phyloP scores from a whole-genome alignment of 2,888 invertebrate genomes.

The Troides helena region DNA sequence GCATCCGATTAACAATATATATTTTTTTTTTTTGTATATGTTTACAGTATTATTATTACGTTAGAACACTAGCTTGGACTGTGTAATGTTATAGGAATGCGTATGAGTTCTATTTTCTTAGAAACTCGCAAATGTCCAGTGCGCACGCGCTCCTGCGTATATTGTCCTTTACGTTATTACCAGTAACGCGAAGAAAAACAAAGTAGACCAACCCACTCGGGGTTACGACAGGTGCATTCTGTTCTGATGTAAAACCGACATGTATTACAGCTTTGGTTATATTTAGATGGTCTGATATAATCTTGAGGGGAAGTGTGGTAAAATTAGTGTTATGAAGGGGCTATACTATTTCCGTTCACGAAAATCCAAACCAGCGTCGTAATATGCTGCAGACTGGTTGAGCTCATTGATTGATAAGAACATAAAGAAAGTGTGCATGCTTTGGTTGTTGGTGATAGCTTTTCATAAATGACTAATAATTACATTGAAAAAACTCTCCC shows the following conservation, averaged over 20 bases:
- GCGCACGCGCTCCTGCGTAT: slow-evolving; percentile 2
- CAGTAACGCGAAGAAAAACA: background rate
- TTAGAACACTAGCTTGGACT: background rate
- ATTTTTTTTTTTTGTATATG: background rate
- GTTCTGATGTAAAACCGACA: slow-evolving; percentile 50
- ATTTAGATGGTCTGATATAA: slow-evolving; percentile 62
- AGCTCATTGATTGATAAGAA: background rate
- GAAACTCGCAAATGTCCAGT: slow-evolving; percentile 1
- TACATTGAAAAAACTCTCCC: no score
- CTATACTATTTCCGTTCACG: slow-evolving; percentile 45
- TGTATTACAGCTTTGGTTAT: slow-evolving; percentile 60
- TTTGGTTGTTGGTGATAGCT: no score
- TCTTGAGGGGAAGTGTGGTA: slow-evolving; percentile 45
- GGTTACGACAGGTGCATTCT: slow-evolving; percentile 56
- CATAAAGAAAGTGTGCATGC: background rate
- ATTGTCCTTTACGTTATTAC: background rate
- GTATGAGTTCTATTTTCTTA: slow-evolving; percentile 16
- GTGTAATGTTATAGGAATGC: slow-evolving; percentile 19
- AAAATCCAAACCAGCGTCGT: slow-evolving; percentile 34
- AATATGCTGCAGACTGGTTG: slow-evolving; percentile 12
- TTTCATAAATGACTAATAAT: no score
- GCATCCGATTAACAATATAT: background rate
- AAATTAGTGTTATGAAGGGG: slow-evolving; percentile 48
- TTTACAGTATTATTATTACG: slow-evolving; percentile 7
- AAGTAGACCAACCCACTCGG: background rate